phyloP scores from a whole-genome alignment of 2,113 vertebrate species.

The Riparia riparia region DNA sequence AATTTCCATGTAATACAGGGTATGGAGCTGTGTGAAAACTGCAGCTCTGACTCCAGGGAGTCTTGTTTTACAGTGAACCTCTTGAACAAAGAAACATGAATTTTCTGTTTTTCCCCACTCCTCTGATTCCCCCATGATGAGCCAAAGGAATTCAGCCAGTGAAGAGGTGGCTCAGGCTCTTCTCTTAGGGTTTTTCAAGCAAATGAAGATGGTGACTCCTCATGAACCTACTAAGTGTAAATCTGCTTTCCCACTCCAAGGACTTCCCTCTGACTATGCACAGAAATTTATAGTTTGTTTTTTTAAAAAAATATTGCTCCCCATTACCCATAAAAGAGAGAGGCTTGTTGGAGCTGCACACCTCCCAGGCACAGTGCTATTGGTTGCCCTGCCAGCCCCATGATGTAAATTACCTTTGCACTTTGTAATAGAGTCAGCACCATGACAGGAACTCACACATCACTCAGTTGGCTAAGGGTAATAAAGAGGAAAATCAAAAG shows the following conservation, averaged over 20 bases:
- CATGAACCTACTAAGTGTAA: not conserved
- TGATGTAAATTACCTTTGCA: conserved; percentile 77
- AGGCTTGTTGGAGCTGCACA: conserved; percentile 25
- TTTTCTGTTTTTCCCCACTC: not conserved
- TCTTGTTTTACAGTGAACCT: conserved; percentile 28
- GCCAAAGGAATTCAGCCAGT: not conserved
- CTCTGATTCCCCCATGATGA: not conserved
- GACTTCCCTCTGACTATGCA: conserved; percentile 5
- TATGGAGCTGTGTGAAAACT: conserved; percentile 15
- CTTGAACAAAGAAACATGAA: conserved; percentile 10
- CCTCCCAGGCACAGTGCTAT: conserved; percentile 5
- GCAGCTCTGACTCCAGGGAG: conserved; percentile 13
- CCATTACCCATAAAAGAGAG: conserved; percentile 54
- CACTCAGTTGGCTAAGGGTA: conserved; percentile 76
- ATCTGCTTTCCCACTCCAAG: not conserved
- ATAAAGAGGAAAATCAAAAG: conserved; percentile 78
- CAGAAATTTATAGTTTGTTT: conserved; percentile 63
- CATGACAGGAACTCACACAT: conserved; percentile 78
- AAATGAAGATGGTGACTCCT: conserved; percentile 40
- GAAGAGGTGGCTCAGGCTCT: not conserved
- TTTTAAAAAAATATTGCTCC: not conserved
- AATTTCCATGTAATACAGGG: conserved; percentile 22
- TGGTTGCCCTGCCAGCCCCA: conserved; percentile 22
- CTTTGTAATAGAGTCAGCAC: conserved; percentile 80
- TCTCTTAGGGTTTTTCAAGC: not conserved